phyloP scores from a whole-genome alignment of 2,113 vertebrate genomes.

The Malaclemys terrapin region DNA sequence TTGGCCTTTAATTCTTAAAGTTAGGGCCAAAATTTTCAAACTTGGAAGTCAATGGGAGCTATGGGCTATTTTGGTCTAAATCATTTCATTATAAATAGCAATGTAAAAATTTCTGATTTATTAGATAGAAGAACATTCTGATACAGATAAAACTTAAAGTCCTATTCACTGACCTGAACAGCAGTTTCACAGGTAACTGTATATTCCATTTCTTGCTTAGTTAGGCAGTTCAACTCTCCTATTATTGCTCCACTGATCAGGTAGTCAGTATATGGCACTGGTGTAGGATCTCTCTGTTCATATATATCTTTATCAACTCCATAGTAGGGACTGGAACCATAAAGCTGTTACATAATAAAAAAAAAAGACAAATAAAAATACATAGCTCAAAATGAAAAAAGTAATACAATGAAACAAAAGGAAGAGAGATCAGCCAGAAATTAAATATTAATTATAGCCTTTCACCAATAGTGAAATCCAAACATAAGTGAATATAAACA shows the following conservation, averaged over 20 bases:
- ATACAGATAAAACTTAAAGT: background rate
- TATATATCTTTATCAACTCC: background rate
- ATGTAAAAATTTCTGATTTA: background rate
- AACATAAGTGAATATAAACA: background rate
- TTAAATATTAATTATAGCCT: background rate
- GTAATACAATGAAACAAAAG: background rate
- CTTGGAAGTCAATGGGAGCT: background rate
- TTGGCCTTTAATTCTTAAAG: background rate
- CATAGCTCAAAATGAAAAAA: background rate
- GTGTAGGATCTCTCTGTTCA: background rate
- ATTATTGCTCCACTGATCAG: conserved; percentile 58
- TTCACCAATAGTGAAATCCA: background rate
- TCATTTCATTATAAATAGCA: background rate
- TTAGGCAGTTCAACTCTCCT: conserved; percentile 75
- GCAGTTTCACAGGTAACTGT: conserved; percentile 65
- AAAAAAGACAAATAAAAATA: background rate
- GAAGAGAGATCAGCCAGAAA: background rate
- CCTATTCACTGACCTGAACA: conserved; percentile 57
- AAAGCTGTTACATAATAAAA: conserved; percentile 51
- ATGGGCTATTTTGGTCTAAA: background rate
- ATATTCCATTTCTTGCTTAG: conserved; percentile 61
- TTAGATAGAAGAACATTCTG: background rate
- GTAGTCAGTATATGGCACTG: conserved; percentile 39
- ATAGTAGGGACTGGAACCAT: conserved; percentile 19
- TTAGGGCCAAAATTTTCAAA: background rate